A percentile compares a stretch with the other conserved stretches of the same genome.
phyloP scores from a whole-genome alignment of 2,113 vertebrate species.

The Dipodomys ordii region DNA sequence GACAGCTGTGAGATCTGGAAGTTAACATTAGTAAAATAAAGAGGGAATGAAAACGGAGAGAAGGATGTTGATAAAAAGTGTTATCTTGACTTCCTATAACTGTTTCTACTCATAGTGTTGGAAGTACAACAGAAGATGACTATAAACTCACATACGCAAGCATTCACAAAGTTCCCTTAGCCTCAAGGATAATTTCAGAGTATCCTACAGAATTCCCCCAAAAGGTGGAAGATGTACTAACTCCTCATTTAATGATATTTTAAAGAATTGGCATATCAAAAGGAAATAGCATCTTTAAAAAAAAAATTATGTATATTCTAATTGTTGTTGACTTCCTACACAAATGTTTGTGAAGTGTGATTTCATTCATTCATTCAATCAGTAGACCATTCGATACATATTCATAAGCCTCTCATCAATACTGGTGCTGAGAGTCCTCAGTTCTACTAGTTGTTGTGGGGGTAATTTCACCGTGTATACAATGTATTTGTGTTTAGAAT shows the following conservation, averaged over 20 bases:
- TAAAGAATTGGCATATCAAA: slow-evolving; percentile 41
- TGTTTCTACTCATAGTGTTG: neutral
- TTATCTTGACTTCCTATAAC: neutral
- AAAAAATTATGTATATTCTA: neutral
- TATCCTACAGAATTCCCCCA: neutral
- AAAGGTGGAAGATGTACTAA: slow-evolving; percentile 28
- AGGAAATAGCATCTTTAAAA: slow-evolving; percentile 47
- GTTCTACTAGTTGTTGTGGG: too few relatives aligned
- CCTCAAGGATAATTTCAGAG: neutral
- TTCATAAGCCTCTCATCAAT: neutral
- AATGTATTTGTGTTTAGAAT: slow-evolving; percentile 44
- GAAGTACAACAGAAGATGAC: neutral
- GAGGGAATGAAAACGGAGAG: neutral
- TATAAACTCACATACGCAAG: neutral
- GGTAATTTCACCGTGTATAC: neutral
- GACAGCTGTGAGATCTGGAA: neutral
- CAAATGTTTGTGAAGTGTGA: neutral
- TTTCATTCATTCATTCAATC: neutral
- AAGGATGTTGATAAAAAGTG: neutral
- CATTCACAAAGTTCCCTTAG: neutral
- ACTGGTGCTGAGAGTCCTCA: neutral
- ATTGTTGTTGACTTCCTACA: neutral
- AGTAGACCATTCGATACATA: neutral
- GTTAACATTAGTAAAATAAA: neutral
- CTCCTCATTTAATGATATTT: slow-evolving; percentile 10